Base-by-base conservation (phyloP, 1,140 invertebrate species). In the Solenopsis invicta region DNA sequence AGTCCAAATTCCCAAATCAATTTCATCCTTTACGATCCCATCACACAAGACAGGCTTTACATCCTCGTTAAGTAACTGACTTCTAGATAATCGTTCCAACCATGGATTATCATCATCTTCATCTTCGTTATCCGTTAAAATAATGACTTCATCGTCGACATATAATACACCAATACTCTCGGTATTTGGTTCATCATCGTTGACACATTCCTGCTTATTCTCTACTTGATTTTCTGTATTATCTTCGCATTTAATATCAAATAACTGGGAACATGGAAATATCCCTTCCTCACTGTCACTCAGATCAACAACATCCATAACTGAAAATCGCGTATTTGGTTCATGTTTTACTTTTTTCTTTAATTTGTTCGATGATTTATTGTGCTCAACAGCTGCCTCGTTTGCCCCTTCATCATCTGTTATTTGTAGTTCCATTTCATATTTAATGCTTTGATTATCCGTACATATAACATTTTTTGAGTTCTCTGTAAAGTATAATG, bases 181-280 rank as follows among this genome's bases (percentile, higher is more conserved):
- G 45, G 66, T 76, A 74, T 74, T 82, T 48, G 66, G 1, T n/a
- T 67, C 62, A 34, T 88, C 75, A 4, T 34, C 29, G 10, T 81
- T 61, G 6, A 34, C 37, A 29, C 50, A 41, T 52, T 92, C 85
- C 9, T 86, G 76, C 45, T 92, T 84, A 29, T 82, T 24, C 21
- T 93, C 87, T n/a, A 78, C 29, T 29, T 84, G 89, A 1, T 86
- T 9, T 0, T 59, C 61, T 6, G 50, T 37, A 48, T 85, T 21
- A 21, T 76, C 24, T 54, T 87, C 81, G 3, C 24, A 85, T 12
- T 61, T 61, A 29, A 56, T 84, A 82, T 93, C 91, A 16, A 93
- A 93, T 0, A 93, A 74, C 45, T 93, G 93, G 2, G 93, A 93
- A 37, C 64, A 89, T 8, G 93, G 91, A 61, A 93, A 93, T n/a